These are phyloP conservation scores for Aspidiotus rigidus DNA, from an alignment of 2,888 invertebrate genomes.

Conservation along the genomic window DNA sequence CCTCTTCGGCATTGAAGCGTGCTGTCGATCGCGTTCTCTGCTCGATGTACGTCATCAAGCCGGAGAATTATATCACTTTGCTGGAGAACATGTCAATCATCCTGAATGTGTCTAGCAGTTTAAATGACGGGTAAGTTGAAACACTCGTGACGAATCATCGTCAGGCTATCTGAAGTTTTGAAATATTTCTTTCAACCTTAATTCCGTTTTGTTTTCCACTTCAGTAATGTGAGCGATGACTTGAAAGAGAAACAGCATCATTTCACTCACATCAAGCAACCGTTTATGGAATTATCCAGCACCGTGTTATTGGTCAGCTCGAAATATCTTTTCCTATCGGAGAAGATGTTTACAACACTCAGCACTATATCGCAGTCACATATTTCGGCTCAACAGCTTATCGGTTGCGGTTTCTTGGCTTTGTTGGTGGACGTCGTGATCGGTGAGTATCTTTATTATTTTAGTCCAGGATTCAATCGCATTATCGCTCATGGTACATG, in stretches of 20 bases:
- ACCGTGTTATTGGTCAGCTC: slow-evolving; percentile 8
- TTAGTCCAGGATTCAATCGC: not conserved
- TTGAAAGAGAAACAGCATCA: slow-evolving; percentile 20
- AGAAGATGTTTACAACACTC: slow-evolving; percentile 21
- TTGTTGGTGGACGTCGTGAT: slow-evolving; percentile 15
- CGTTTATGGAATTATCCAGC: slow-evolving; percentile 6
- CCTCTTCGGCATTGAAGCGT: slow-evolving; percentile 65
- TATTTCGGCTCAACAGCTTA: slow-evolving; percentile 21
- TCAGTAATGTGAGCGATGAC: slow-evolving; percentile 23
- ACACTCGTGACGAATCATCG: too few relatives aligned
- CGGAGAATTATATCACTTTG: slow-evolving; percentile 41
- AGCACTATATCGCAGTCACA: slow-evolving; percentile 20
- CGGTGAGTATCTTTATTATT: slow-evolving; percentile 1
- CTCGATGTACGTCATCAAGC: slow-evolving; percentile 73
- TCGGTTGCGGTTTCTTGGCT: slow-evolving; percentile 22
- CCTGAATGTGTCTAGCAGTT: not conserved
- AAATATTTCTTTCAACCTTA: not conserved
- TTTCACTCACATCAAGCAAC: slow-evolving; percentile 14
- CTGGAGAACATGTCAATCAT: slow-evolving; percentile 24
- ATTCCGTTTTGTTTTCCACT: not conserved
- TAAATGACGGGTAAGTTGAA: slow-evolving; percentile 6
- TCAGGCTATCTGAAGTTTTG: not conserved
- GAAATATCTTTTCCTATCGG: slow-evolving; percentile 23
- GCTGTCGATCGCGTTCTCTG: slow-evolving; percentile 79
- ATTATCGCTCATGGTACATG: not conserved